Evolutionary conservation across 2,888 invertebrate genomes (phyloP).

Genomic region (Kuschelorhynchus macadamiae): DNA sequence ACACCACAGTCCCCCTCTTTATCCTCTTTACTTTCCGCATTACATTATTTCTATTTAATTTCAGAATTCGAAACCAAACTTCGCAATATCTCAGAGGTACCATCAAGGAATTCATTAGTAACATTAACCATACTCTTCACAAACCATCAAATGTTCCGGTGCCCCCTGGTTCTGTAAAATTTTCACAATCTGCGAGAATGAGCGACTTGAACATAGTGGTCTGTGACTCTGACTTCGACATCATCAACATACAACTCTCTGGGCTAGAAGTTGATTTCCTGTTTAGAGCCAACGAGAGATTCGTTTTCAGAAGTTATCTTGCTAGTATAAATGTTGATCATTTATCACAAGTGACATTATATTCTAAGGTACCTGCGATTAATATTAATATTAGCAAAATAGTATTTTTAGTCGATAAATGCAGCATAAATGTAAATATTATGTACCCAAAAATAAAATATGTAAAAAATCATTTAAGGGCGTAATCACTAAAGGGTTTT

Average conservation of each 20-base stretch:
- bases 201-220: slow-evolving; percentile 76
- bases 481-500: too few relatives aligned
- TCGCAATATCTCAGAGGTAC: slow-evolving; percentile 56
- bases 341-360: slow-evolving; percentile 80
- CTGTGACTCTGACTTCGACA: slow-evolving; percentile 80
- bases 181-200: slow-evolving; percentile 78
- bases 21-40: too few relatives aligned
- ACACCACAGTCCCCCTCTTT: too few relatives aligned
- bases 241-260: slow-evolving; percentile 76
- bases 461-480: too few relatives aligned
- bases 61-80: slow-evolving; percentile 57
- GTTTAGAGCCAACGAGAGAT: slow-evolving; percentile 83
- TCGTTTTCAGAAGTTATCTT: slow-evolving; percentile 80
- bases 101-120: slow-evolving; percentile 55
- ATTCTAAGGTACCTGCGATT: slow-evolving; percentile 77
- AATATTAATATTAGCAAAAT: too few relatives aligned
- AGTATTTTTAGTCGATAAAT: too few relatives aligned
- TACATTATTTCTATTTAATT: too few relatives aligned
- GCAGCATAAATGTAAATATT: too few relatives aligned
- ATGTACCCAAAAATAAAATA: too few relatives aligned
- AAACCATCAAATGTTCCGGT: slow-evolving; percentile 75
- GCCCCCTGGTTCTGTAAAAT: slow-evolving; percentile 82
- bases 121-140: slow-evolving; percentile 56
- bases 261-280: slow-evolving; percentile 83
- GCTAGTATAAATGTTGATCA: slow-evolving; percentile 80